Evolutionary conservation across 2,888 invertebrate species (phyloP).

Genomic region (Diarsia dahlii): DNA sequence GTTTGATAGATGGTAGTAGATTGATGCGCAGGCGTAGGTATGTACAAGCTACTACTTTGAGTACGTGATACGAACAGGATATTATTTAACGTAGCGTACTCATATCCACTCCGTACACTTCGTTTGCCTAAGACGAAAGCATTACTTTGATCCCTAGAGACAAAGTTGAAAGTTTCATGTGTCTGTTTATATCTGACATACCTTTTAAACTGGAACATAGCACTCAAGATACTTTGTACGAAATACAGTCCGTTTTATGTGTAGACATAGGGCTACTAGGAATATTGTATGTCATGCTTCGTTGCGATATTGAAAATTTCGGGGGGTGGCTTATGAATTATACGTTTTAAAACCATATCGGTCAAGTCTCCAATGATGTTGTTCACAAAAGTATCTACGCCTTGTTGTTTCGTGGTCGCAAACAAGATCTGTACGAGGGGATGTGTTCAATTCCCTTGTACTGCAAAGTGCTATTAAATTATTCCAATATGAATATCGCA

Average conservation of each 20-base stretch:
- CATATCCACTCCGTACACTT: constrained; percentile 3
- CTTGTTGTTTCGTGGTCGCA: neutral
- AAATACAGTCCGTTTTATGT: neutral
- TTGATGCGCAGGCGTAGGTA: no score
- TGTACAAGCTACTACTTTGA: neutral
- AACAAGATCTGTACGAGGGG: neutral
- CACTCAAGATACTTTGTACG: constrained; percentile 9
- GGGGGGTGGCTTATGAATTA: neutral
- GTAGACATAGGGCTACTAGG: neutral
- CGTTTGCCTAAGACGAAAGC: neutral
- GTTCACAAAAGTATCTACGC: neutral
- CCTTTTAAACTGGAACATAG: constrained; percentile 17
- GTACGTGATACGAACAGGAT: neutral
- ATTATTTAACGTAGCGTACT: neutral
- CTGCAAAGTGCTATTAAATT: neutral
- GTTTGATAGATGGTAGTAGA: no score
- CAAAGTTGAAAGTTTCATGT: constrained; percentile 17
- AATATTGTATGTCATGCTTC: neutral
- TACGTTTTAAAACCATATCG: constrained; percentile 2
- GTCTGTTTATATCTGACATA: constrained; percentile 20
- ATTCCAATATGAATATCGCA: neutral
- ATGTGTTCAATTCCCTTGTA: neutral
- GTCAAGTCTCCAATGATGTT: neutral
- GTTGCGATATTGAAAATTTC: neutral
- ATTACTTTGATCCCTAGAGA: constrained; percentile 6